A percentile compares a stretch with the other conserved stretches of the same genome.
Conservation (phyloP, 2,797 vertebrate genomes). For the Arnoldichthys spilopterus region DNA sequence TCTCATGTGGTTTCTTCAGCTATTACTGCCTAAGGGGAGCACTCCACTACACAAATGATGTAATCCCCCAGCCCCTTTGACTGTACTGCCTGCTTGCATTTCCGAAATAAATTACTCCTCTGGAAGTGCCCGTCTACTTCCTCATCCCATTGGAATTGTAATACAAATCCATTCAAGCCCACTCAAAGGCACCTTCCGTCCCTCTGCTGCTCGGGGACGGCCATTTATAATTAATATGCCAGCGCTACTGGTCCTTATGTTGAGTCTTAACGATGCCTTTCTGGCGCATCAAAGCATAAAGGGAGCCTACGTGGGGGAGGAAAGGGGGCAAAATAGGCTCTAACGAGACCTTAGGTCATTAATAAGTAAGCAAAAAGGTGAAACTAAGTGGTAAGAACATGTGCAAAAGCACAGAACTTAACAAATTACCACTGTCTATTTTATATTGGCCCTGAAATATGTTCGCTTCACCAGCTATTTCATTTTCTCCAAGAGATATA, state of each 20-base stretch:
- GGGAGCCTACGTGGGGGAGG: background rate
- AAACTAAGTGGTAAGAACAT: background rate
- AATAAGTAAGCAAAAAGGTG: background rate
- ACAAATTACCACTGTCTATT: background rate
- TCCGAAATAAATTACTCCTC: background rate
- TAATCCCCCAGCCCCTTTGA: background rate
- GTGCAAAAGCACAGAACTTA: background rate
- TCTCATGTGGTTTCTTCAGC: background rate
- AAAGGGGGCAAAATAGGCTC: background rate
- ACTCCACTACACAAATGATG: background rate
- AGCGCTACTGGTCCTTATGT: background rate
- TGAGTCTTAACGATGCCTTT: conserved; percentile 1
- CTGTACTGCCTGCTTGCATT: background rate
- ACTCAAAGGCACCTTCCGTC: background rate
- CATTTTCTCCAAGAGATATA: too few species aligned
- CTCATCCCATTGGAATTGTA: background rate
- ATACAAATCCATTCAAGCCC: background rate
- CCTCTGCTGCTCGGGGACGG: background rate
- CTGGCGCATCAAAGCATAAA: conserved; percentile 13
- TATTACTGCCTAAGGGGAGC: background rate
- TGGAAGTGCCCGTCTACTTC: background rate
- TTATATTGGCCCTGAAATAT: background rate
- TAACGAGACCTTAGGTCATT: background rate
- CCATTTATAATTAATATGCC: conserved; percentile 13
- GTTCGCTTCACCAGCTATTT: background rate